Base-by-base conservation (phyloP, 2,888 invertebrate genomes). In the Osmoderma eremita region DNA sequence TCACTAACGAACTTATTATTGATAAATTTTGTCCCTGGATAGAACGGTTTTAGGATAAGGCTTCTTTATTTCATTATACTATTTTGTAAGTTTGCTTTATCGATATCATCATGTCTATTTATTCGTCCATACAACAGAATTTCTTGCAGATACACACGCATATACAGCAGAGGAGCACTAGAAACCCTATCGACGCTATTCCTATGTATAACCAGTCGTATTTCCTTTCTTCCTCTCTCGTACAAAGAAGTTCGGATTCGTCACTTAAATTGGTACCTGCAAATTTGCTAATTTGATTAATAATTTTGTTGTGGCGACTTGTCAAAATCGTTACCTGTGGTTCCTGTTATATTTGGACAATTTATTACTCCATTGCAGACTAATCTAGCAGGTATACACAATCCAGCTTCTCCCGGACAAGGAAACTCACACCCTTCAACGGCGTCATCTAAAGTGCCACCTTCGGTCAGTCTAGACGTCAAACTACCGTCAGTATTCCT, bases 331-430 rank as follows among this genome's bases (percentile, higher is more conserved):
- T 82, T 80, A 73, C 87, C 87, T 39, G 81, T 81, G 53, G 75
- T 75, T 24, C 83, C 80, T 0, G 90, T 88, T 13, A 88, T 83
- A 77, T 91, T 91, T 0, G 95, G 95, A 80, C 95, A 95, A 80
- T 95, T 95, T 13, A 92, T 87, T 1, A 94, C 88, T 3, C 95
- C 95, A 78, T 95, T 95, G 81, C 95, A 95, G 1, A 95, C 88
- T 20, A 95, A 84, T 75, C 92, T 87, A 17, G 90, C 88, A 3
- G 94, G 94, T 77, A 95, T 93, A 79, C 95, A 95, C 17, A 92
- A 85, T 5, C 91, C 90, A 67, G 90, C 88, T 73, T 92, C 90
- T 1, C 94, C 94, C 0, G 95, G 95, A 81, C 95, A 96, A 67
- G 91, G 88, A 76, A 95, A 96, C 74, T 92, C 94, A 79, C 95